phyloP scores from a whole-genome alignment of 37 sponge, comb jelly and placozoan genomes.

The Beroe ovata region DNA sequence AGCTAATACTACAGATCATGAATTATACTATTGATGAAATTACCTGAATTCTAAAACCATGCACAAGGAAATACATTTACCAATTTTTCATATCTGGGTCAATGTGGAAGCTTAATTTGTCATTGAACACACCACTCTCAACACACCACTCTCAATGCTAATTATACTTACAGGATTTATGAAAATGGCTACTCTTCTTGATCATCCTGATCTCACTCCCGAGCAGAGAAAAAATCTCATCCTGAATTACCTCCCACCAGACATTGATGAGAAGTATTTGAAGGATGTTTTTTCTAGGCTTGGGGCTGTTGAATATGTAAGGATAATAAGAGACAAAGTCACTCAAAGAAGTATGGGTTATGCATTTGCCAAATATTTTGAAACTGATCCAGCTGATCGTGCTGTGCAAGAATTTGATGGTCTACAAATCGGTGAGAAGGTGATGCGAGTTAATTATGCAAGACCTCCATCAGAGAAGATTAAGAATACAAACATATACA shows the following conservation, averaged over 20 bases:
- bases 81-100: no score
- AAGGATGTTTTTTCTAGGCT: constrained; percentile 73
- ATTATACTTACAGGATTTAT: no score
- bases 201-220: constrained; percentile 60
- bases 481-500: constrained; percentile 90
- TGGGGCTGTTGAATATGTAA: constrained; percentile 80
- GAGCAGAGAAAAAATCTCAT: constrained; percentile 81
- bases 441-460: constrained; percentile 91
- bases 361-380: constrained; percentile 82
- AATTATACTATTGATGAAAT: no score
- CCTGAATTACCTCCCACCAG: constrained; percentile 91
- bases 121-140: no score
- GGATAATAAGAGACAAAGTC: constrained; percentile 82
- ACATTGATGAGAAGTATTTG: constrained; percentile 82
- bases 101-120: no score
- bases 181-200: constrained; percentile 29
- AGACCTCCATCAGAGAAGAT: constrained; percentile 81
- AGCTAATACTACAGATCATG: no score
- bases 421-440: constrained; percentile 74
- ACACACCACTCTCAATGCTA: no score
- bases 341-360: constrained; percentile 81
- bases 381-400: constrained; percentile 71
- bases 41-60: no score
- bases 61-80: no score
- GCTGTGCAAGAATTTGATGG: constrained; percentile 84